A percentile compares a stretch with the other conserved stretches of the same genome.
Evolutionary conservation across 2,113 vertebrate genomes (phyloP).

Genomic region (Neoarius graeffei): DNA sequence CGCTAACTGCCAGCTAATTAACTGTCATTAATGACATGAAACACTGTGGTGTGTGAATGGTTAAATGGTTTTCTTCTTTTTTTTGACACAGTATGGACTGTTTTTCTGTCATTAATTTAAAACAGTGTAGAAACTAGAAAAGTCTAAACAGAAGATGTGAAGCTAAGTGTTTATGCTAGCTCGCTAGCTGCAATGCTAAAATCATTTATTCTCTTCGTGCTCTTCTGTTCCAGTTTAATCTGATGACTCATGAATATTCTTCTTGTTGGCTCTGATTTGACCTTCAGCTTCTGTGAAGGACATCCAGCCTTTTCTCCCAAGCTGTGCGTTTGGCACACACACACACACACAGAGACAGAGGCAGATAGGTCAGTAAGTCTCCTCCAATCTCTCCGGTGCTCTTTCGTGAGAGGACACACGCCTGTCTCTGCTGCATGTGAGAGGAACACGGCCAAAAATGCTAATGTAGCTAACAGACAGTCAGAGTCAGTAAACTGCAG

Average conservation of each 20-base stretch:
- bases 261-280: slow-evolving; percentile 12
- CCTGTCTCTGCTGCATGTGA: neutral
- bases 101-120: no score
- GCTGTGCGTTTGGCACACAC: slow-evolving; percentile 10
- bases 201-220: neutral
- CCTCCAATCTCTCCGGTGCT: neutral
- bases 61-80: no score
- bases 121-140: neutral
- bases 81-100: neutral
- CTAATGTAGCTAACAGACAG: slow-evolving; percentile 5
- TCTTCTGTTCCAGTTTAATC: neutral
- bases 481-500: neutral
- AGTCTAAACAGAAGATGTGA: neutral
- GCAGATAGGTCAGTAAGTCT: neutral
- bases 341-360: neutral
- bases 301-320: neutral
- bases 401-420: neutral
- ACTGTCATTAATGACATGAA: neutral
- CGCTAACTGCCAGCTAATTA: neutral
- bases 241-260: neutral
- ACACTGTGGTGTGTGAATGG: neutral
- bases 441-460: neutral
- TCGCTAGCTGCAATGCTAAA: neutral
- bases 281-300: slow-evolving; percentile 27
- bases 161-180: neutral